A percentile compares a stretch with the other conserved stretches of the same genome.
These are phyloP conservation scores for Poecile atricapillus DNA, from an alignment of 2,113 vertebrate genomes.

Conservation along the genomic window DNA sequence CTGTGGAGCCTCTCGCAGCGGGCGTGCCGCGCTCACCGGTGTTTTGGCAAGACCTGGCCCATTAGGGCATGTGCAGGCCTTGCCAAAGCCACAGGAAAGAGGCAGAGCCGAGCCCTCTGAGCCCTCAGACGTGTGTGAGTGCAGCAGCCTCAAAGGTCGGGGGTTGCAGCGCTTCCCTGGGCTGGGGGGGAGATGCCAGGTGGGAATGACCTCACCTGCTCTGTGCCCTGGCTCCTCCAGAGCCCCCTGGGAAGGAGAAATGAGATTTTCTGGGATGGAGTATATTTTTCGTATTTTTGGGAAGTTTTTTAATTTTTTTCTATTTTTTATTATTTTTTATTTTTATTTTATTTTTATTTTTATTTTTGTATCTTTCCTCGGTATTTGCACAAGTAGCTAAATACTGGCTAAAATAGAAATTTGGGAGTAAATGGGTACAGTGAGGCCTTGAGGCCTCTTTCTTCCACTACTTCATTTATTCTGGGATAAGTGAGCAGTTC, in stretches of 20 bases:
- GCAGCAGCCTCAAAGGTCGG: not conserved
- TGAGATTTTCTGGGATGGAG: not conserved
- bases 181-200: conserved; percentile 1
- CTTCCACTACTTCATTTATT: not conserved
- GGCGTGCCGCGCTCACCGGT: not conserved
- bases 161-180: not conserved
- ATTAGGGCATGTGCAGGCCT: conserved; percentile 12
- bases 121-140: conserved; percentile 30
- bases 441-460: not conserved
- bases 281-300: too few relatives aligned
- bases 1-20: not conserved
- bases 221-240: not conserved
- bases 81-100: conserved; percentile 62
- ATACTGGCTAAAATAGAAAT: not conserved
- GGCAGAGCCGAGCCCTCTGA: conserved; percentile 25
- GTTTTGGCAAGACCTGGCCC: conserved; percentile 35
- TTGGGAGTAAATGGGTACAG: not conserved
- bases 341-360: too few relatives aligned
- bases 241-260: not conserved
- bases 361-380: not conserved
- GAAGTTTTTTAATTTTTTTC: too few relatives aligned
- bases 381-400: not conserved
- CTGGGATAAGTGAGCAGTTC: not conserved
- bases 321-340: not conserved
- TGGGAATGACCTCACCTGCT: not conserved